Evolutionary conservation across 1,140 invertebrate genomes (phyloP), one percentile per base, ranked within the genome.

Genomic region (Vanessa atalanta): DNA sequence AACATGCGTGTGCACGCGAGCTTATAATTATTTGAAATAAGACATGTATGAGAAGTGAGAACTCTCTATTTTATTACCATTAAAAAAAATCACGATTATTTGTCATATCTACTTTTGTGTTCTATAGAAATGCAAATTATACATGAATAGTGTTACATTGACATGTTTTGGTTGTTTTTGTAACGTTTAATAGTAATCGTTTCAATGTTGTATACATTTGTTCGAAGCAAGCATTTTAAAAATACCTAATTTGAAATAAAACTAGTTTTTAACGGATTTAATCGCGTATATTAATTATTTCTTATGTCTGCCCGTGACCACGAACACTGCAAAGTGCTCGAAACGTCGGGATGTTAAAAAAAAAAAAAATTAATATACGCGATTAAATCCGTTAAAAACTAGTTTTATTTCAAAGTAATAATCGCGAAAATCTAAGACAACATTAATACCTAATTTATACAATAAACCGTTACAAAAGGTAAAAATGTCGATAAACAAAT

Each of bases 1-100:
- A 60, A 47, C 55, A 70, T 75, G 63, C 65, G 68, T 55, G 78
- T 77, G 73, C 57, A 73, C 66, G 55, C 67, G 20, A 68, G 53
- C 51, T 68, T 66, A 43, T 43, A 43, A 43, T 43, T 43, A 66
- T 66, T 23, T 66, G 65, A 37, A 47, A 55, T 55, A 47, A 53
- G 12, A 67, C 51, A 55, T 60, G 55, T 31, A 26, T 26, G 55
- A 12, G 16, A n/a, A 16, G 4, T 16, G 23, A 15, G 9, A 60
- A 53, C 50, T 72, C 57, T 51, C 63, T 37, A 65, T 47, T 37
- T 57, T 60, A 48, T 57, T 53, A 20, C 65, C 48, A 57, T 23
- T 8, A 43, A 43, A 43, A 72, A 13, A 43, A 47, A 13, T 26
- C 23, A 60, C 4, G 3, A 13, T 0, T 13, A 7, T 7, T 16